Evolutionary conservation across 2,888 invertebrate species (phyloP).

Genomic region (Conus canariensis): DNA sequence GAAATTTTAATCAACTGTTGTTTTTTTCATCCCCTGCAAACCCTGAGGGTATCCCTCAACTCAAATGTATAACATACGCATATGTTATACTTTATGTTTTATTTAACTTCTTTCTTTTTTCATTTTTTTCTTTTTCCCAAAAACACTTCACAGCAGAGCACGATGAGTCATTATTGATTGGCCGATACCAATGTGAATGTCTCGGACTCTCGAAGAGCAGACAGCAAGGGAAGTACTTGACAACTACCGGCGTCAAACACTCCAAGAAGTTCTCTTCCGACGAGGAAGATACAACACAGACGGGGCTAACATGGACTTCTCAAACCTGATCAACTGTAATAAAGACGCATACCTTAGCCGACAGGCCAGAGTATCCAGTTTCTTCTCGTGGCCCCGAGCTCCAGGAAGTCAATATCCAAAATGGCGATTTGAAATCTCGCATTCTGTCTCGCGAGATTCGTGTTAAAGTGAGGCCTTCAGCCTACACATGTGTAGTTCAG

Average conservation of each 20-base stretch:
- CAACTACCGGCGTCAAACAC: constrained; percentile 34
- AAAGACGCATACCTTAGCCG: constrained; percentile 27
- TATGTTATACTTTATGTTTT: too few relatives aligned
- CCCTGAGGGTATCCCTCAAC: too few relatives aligned
- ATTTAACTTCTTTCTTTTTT: neutral
- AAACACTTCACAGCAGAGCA: neutral
- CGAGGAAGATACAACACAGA: neutral
- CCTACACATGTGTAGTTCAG: too few relatives aligned
- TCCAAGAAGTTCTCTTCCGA: constrained; percentile 24
- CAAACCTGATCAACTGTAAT: neutral
- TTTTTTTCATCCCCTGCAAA: too few relatives aligned
- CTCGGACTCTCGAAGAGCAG: constrained; percentile 28
- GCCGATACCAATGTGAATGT: constrained; percentile 33
- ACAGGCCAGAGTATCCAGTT: constrained; percentile 13
- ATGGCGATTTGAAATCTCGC: constrained; percentile 31
- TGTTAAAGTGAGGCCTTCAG: neutral
- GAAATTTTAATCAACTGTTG: neutral
- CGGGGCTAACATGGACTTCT: neutral
- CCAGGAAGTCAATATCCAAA: constrained; percentile 45
- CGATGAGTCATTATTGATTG: constrained; percentile 45
- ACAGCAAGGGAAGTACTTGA: constrained; percentile 12
- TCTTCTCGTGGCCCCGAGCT: constrained; percentile 27
- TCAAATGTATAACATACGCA: neutral
- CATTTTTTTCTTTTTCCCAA: neutral
- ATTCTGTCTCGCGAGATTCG: constrained; percentile 57